Evolutionary conservation across 1,140 invertebrate species (phyloP), one percentile per base, ranked within the genome.

Genomic region (Listronotus oregonensis): DNA sequence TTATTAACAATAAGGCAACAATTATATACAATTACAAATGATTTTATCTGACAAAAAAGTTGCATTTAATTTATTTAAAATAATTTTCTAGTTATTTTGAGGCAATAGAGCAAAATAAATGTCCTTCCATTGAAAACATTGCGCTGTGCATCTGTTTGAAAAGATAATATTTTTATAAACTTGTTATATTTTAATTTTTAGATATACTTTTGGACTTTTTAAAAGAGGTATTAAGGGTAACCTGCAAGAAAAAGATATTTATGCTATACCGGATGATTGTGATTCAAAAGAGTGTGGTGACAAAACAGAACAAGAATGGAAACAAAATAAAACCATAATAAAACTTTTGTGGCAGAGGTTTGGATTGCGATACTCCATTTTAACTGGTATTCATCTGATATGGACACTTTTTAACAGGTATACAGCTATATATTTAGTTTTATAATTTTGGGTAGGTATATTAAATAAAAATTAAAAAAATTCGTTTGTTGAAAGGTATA

Each of bases 201-300:
- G 69, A n/a, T 71, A 71, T 49, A 62, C 66, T 31, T 65, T 62
- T 47, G 63, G 66, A 21, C 46, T 71, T 6, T 65, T 74, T 49
- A 61, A 67, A 27, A 66, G 72, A 57, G 71, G 66, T 15, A 64
- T 63, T 8, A 65, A 64, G 39, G 66, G 66, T 12, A 72, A 70
- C 17, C 39, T 74, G 3, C 54, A 70, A 40, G 73, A 75, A 63
- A 63, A 66, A 34, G 73, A 75, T 37, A 52, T 75, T 17, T 75
- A 75, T 50, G 66, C 71, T 40, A 67, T 73, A 11, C 46, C 69
- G 2, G 66, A 62, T 47, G 57, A 63, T 18, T 73, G 68, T 18
- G 58, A 67, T 34, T 71, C 73, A 3, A 70, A 64, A 39, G 40
- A 51, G 52, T 67, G 72, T 32, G 71, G 71, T 11, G 68, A 75